These are phyloP conservation scores for Rhadinocentrus ornatus DNA, from an alignment of 2,797 vertebrate genomes.

Conservation along the genomic window DNA sequence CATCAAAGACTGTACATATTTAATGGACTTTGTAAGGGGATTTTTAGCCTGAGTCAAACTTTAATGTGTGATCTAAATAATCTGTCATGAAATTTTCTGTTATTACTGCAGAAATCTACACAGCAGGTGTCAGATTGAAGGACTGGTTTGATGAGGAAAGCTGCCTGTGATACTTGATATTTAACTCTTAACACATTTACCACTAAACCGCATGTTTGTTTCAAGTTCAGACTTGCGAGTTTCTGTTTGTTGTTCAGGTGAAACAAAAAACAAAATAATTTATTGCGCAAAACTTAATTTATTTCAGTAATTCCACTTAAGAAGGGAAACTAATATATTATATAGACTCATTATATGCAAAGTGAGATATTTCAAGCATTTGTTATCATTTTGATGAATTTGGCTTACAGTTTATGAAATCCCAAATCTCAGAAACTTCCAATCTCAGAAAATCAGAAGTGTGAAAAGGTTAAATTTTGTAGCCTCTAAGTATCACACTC, in stretches of 20 bases:
- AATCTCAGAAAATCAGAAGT: too few relatives aligned
- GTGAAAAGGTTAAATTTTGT: too few relatives aligned
- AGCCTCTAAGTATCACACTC: too few relatives aligned
- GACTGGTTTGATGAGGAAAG: conserved; percentile 2
- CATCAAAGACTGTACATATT: conserved; percentile 38
- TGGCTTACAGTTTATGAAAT: too few relatives aligned
- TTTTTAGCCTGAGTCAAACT: conserved; percentile 26
- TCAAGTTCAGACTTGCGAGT: not conserved
- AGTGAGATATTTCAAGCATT: too few relatives aligned
- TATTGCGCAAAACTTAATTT: too few relatives aligned
- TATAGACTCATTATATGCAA: too few relatives aligned
- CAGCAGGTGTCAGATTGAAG: not conserved
- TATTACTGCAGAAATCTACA: not conserved
- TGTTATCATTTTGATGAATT: too few relatives aligned
- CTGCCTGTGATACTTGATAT: not conserved
- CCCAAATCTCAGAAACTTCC: too few relatives aligned
- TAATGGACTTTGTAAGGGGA: conserved; percentile 43
- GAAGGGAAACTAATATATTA: too few relatives aligned
- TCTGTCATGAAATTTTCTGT: not conserved
- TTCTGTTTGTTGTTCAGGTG: not conserved
- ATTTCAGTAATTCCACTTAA: too few relatives aligned
- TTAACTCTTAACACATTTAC: not conserved
- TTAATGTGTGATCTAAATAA: conserved; percentile 26
- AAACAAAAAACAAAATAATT: too few relatives aligned
- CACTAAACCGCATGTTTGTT: not conserved